Evolutionary conservation across 53 echinoderm and acorn worm species (phyloP).

Genomic region (Echinometra lucunter): DNA sequence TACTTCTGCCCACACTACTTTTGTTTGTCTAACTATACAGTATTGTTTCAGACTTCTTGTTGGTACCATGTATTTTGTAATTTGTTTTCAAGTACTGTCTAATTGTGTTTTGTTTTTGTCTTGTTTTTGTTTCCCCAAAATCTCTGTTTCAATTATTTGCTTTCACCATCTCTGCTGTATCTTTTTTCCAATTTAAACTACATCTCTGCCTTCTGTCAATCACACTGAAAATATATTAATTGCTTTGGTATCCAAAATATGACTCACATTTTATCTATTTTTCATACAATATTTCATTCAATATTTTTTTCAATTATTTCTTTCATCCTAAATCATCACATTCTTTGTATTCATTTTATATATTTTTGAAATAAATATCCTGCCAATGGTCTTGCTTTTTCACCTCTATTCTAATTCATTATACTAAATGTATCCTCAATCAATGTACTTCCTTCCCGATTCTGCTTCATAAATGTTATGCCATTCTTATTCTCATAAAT

Average conservation of each 20-base stretch:
- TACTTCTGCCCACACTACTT: not conserved
- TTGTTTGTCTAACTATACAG: not conserved
- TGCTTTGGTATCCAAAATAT: not conserved
- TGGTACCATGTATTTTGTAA: not conserved
- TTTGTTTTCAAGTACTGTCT: not conserved
- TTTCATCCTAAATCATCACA: not conserved
- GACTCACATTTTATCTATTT: not conserved
- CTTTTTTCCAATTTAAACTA: not conserved
- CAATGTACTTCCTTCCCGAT: not conserved
- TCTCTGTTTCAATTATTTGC: not conserved
- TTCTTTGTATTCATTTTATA: not conserved
- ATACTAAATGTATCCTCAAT: not conserved
- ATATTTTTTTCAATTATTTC: not conserved
- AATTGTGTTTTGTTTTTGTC: slow-evolving; percentile 40
- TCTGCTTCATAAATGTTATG: not conserved
- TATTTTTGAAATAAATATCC: not conserved
- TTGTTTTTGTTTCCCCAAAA: slow-evolving; percentile 27
- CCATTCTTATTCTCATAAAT: not conserved
- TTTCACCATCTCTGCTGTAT: not conserved
- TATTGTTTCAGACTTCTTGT: not conserved
- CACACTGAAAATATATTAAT: not conserved
- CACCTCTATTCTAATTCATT: not conserved
- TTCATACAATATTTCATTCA: not conserved
- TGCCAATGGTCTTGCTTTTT: not conserved
- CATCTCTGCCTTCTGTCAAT: not conserved